phyloP scores from a whole-genome alignment of 2,888 invertebrate genomes.

The Lasioglossum pauxillum region DNA sequence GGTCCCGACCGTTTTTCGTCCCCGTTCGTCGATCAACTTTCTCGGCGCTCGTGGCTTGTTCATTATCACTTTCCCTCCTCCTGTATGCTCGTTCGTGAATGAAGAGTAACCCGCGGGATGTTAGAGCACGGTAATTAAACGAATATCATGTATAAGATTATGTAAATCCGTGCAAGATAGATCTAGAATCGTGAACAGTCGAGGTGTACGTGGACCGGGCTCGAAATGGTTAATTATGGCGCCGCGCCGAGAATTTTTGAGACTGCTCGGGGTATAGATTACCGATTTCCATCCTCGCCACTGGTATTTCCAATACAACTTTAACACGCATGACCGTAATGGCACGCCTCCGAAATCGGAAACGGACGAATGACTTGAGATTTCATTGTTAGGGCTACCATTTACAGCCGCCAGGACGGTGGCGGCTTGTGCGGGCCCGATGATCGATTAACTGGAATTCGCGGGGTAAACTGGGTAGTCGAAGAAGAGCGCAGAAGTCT shows the following conservation, averaged over 20 bases:
- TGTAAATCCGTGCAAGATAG: neutral
- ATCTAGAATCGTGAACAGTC: neutral
- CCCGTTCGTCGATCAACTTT: constrained; percentile 38
- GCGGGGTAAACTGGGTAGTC: neutral
- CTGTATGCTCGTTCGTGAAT: neutral
- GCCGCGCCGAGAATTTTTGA: neutral
- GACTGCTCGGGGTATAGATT: neutral
- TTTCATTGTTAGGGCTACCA: neutral
- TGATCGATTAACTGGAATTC: neutral
- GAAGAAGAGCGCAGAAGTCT: neutral
- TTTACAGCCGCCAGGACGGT: neutral
- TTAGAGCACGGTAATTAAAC: neutral
- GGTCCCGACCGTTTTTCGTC: constrained; percentile 42
- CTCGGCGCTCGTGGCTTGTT: neutral
- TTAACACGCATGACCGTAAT: neutral
- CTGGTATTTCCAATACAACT: neutral
- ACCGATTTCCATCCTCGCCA: neutral
- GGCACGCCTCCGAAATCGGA: constrained; percentile 1
- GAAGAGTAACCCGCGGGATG: neutral
- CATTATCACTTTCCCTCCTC: constrained; percentile 19
- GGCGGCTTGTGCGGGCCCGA: neutral
- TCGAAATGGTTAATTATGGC: neutral
- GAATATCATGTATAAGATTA: neutral
- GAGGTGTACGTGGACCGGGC: neutral
- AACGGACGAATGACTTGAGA: neutral